Percentiles rank a stretch among this genome's conserved stretches.
Evolutionary conservation across 2,797 vertebrate genomes (phyloP).

Genomic region (Labeo calbasu): DNA sequence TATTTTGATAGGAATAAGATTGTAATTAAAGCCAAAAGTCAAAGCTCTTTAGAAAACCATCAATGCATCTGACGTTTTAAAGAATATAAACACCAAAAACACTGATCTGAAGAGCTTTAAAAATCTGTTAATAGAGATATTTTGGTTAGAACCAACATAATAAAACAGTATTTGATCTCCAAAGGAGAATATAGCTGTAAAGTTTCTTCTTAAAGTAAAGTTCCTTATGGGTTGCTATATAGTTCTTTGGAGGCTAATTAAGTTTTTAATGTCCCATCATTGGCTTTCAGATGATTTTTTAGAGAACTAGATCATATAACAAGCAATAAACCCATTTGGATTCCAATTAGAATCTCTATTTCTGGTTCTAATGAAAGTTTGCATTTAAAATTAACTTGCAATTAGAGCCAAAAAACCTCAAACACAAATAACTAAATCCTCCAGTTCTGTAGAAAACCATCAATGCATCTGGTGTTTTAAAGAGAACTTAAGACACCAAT

Average conservation of each 20-base stretch:
- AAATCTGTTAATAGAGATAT: background rate
- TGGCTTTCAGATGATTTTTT: background rate
- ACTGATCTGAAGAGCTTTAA: background rate
- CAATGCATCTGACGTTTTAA: background rate
- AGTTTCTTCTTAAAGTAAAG: no score
- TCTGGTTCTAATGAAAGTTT: background rate
- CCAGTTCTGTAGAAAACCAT: background rate
- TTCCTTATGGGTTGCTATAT: background rate
- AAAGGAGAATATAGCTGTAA: background rate
- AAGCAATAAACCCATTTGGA: background rate
- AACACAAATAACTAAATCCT: no score
- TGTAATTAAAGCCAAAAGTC: background rate
- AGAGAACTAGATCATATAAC: background rate
- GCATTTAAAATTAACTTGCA: background rate
- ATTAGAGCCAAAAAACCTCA: background rate
- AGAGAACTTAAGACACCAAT: background rate
- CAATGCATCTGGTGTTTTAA: background rate
- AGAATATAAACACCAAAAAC: background rate
- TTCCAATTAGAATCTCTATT: background rate
- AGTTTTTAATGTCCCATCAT: background rate
- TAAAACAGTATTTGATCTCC: background rate
- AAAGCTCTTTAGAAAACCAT: background rate
- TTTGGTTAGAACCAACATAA: background rate
- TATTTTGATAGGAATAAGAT: background rate
- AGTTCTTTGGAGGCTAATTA: background rate